A percentile compares a stretch with the other conserved stretches of the same genome.
These are phyloP conservation scores for Porites rus DNA, from an alignment of 92 coral and sea anemone genomes.

Conservation along the genomic window DNA sequence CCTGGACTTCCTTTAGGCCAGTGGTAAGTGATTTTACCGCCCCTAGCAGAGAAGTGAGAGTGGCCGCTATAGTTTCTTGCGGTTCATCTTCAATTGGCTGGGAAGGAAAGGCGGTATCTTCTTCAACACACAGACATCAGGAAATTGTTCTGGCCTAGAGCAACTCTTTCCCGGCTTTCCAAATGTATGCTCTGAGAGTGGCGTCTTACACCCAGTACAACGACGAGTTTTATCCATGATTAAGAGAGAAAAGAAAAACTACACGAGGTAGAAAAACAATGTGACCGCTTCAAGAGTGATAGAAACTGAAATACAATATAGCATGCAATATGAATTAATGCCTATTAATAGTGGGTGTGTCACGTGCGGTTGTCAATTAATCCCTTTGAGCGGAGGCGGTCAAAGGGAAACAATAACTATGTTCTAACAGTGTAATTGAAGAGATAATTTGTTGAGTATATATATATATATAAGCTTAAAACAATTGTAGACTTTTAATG, in stretches of 20 bases:
- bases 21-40: constrained; percentile 16
- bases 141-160: constrained; percentile 1
- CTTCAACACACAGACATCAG: constrained; percentile 4
- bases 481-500: no score
- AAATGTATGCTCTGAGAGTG: constrained; percentile 6
- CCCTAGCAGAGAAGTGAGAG: constrained; percentile 17
- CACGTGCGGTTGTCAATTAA: constrained; percentile 29
- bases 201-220: constrained; percentile 23
- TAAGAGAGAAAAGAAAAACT: not conserved
- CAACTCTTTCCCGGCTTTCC: not conserved
- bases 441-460: no score
- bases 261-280: constrained; percentile 10
- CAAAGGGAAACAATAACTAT: no score
- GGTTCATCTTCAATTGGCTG: not conserved
- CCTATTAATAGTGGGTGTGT: constrained; percentile 22
- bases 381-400: not conserved
- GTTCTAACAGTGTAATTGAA: no score
- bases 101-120: constrained; percentile 14
- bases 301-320: constrained; percentile 26
- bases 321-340: not conserved
- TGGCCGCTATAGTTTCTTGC: not conserved
- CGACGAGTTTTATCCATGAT: constrained; percentile 15
- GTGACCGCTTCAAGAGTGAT: constrained; percentile 6
- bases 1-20: constrained; percentile 24
- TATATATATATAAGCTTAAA: no score